Percentiles rank a stretch among this genome's conserved stretches.
Conservation (phyloP, 23 tunicate genomes). For the Oikopleura dioica region DNA sequence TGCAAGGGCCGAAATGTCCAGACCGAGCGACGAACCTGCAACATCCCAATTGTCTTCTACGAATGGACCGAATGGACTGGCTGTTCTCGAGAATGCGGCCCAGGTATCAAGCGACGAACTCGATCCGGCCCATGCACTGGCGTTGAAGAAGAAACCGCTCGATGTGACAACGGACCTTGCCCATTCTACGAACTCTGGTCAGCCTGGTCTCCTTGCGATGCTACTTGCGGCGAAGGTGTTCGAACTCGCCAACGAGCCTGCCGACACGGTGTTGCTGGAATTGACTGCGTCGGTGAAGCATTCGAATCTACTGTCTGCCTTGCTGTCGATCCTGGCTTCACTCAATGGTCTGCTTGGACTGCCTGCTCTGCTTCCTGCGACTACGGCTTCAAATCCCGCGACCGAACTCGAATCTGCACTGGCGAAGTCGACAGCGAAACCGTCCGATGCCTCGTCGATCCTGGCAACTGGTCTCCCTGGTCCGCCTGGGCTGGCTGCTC, state of each 20-base stretch:
- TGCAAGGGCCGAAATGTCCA: constrained; percentile 34
- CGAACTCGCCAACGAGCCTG: neutral
- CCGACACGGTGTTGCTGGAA: constrained; percentile 7
- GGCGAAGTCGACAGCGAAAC: constrained; percentile 16
- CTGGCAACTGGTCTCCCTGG: constrained; percentile 26
- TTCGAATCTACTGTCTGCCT: constrained; percentile 13
- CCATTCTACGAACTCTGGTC: constrained; percentile 64
- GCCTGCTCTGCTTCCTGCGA: constrained; percentile 49
- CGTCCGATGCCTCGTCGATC: constrained; percentile 10
- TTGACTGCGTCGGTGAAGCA: neutral
- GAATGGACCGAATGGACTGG: constrained; percentile 48
- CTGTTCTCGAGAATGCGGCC: constrained; percentile 45
- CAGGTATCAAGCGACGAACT: constrained; percentile 25
- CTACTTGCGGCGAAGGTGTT: constrained; percentile 58
- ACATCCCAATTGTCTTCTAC: neutral
- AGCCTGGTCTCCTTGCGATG: constrained; percentile 38
- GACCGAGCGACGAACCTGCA: neutral
- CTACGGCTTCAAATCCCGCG: constrained; percentile 20
- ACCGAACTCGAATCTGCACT: constrained; percentile 20
- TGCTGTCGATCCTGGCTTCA: constrained; percentile 54
- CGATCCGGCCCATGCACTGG: constrained; percentile 33
- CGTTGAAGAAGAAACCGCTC: constrained; percentile 2
- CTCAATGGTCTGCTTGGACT: constrained; percentile 36
- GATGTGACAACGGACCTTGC: constrained; percentile 25
- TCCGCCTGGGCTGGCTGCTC: constrained; percentile 30